phyloP scores from a whole-genome alignment of 2,888 invertebrate genomes.

The Nematopogon swammerdamellus region DNA sequence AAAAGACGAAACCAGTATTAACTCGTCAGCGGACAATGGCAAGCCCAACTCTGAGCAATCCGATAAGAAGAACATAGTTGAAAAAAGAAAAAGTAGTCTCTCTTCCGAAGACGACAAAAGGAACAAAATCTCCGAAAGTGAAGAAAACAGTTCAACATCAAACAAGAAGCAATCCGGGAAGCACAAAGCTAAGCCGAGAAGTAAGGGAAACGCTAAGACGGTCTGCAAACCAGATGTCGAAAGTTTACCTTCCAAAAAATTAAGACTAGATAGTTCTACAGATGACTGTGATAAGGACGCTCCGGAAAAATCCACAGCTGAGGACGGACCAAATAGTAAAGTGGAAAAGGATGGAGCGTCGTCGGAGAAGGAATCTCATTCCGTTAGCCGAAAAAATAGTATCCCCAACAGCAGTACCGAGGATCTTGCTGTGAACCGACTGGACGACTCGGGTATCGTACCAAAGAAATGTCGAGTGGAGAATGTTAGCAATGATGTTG shows the following conservation, averaged over 20 bases:
- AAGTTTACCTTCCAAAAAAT: constrained; percentile 37
- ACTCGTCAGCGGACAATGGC: not conserved
- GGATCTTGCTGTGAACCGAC: not conserved
- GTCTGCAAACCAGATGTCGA: constrained; percentile 30
- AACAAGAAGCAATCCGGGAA: constrained; percentile 14
- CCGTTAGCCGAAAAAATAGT: not conserved
- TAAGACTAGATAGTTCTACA: constrained; percentile 36
- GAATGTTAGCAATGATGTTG: constrained; percentile 13
- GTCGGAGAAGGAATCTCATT: not conserved
- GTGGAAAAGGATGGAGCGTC: not conserved
- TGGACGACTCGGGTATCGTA: constrained; percentile 9
- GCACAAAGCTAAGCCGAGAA: constrained; percentile 21
- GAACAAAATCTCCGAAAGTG: constrained; percentile 15
- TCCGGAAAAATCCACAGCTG: not conserved
- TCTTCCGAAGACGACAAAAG: constrained; percentile 41
- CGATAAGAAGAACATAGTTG: constrained; percentile 41
- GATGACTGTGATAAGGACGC: constrained; percentile 22
- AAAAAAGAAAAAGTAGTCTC: constrained; percentile 44
- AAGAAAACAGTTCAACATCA: constrained; percentile 1
- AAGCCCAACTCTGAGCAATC: not conserved
- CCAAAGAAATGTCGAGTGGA: constrained; percentile 12
- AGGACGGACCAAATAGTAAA: not conserved
- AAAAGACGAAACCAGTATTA: not conserved
- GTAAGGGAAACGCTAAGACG: constrained; percentile 20
- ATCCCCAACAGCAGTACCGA: not conserved